Percentiles rank a stretch among this genome's conserved stretches.
Conservation (phyloP, 2,888 invertebrate species). For the Cryptocephalus primarius region DNA sequence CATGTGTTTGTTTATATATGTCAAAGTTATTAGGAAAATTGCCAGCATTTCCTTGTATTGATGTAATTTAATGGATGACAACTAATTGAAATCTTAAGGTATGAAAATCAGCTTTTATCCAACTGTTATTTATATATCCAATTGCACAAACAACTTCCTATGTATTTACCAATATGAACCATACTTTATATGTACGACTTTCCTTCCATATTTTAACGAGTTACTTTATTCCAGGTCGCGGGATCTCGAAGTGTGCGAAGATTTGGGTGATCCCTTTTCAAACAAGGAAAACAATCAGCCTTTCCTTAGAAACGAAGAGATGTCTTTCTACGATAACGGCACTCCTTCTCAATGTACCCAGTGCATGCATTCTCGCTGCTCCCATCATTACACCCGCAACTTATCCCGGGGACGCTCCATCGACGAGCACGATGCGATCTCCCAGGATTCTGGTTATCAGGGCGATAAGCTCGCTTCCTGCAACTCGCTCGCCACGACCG, state of each 20-base stretch:
- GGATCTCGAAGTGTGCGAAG: slow-evolving; percentile 10
- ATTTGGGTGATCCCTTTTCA: slow-evolving; percentile 14
- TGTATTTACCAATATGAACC: no score
- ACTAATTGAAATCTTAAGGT: no score
- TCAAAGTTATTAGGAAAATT: no score
- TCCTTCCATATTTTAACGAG: no score
- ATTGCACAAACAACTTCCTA: no score
- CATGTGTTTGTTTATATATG: no score
- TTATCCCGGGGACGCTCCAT: slow-evolving; percentile 27
- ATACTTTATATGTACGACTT: no score
- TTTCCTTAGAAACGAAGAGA: slow-evolving; percentile 26
- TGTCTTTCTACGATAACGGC: slow-evolving; percentile 30
- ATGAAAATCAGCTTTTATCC: no score
- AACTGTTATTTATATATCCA: no score
- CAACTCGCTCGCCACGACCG: slow-evolving; percentile 25
- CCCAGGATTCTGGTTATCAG: slow-evolving; percentile 48
- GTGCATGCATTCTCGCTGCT: slow-evolving; percentile 19
- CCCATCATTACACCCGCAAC: slow-evolving; percentile 23
- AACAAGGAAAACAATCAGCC: slow-evolving; percentile 28
- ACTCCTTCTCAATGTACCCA: slow-evolving; percentile 19
- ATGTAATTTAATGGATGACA: no score
- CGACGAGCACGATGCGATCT: slow-evolving; percentile 45
- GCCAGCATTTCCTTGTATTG: no score
- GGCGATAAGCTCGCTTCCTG: slow-evolving; percentile 26
- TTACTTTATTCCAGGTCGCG: slow-evolving; percentile 4